These are phyloP conservation scores for Acipenser transmontanus DNA, from an alignment of 2,797 vertebrate genomes.

Conservation along the genomic window DNA sequence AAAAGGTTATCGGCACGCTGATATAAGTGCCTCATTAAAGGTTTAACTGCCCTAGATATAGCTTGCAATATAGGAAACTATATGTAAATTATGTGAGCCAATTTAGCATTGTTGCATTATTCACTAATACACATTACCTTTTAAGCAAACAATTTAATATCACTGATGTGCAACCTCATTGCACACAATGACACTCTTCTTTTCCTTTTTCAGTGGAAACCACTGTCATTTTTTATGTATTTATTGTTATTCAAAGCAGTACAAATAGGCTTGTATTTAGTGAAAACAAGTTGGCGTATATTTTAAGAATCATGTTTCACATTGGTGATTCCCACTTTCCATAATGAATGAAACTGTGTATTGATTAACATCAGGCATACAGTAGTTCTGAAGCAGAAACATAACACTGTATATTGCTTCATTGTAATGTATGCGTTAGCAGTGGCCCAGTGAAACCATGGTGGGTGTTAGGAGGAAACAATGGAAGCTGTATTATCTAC, in stretches of 20 bases:
- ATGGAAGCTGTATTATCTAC: not conserved
- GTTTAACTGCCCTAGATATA: not conserved
- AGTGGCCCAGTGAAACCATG: slow-evolving; percentile 1
- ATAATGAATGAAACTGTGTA: too few relatives aligned
- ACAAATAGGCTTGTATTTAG: too few relatives aligned
- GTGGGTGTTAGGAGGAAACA: not conserved
- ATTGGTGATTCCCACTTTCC: too few relatives aligned
- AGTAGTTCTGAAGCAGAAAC: not conserved
- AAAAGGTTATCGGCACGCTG: slow-evolving; percentile 5
- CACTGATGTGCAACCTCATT: not conserved
- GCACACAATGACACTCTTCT: too few relatives aligned
- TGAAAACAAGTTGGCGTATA: too few relatives aligned
- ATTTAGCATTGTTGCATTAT: not conserved
- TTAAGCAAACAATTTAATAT: not conserved
- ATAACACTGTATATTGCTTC: not conserved
- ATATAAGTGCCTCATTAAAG: slow-evolving; percentile 3
- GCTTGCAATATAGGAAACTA: slow-evolving; percentile 2
- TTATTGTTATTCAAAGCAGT: too few relatives aligned
- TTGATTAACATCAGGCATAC: too few relatives aligned
- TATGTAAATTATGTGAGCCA: not conserved
- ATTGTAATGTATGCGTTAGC: slow-evolving; percentile 8
- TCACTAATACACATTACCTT: not conserved
- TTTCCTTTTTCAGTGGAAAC: too few relatives aligned
- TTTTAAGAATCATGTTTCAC: too few relatives aligned
- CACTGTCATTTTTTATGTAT: too few relatives aligned